phyloP scores from a whole-genome alignment of 2,888 invertebrate genomes.

The Eilema depressum region DNA sequence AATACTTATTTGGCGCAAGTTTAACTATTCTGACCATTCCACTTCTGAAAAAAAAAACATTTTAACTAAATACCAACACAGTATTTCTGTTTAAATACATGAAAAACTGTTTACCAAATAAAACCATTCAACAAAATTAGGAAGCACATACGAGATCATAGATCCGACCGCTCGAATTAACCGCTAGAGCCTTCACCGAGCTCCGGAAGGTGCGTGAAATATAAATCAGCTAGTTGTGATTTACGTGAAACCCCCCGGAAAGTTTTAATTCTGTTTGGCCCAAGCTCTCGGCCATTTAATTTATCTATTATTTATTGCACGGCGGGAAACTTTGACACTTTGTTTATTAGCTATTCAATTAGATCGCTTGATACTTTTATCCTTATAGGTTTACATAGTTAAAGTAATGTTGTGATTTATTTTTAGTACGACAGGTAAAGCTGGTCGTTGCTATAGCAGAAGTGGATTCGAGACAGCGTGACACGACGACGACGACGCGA shows the following conservation, averaged over 20 bases:
- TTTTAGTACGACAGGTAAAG: not conserved
- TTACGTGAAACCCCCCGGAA: conserved; percentile 78
- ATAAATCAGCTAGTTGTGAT: conserved; percentile 80
- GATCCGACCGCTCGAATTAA: conserved; percentile 47
- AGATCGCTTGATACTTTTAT: conserved; percentile 59
- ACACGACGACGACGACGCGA: not conserved
- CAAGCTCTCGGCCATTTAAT: conserved; percentile 71
- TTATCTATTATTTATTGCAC: conserved; percentile 80
- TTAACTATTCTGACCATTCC: too few species aligned
- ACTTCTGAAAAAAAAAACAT: not conserved
- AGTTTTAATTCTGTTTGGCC: conserved; percentile 81
- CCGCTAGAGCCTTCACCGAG: conserved; percentile 39
- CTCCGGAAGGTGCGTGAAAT: conserved; percentile 77
- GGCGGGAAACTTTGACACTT: conserved; percentile 70
- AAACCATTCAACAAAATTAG: conserved; percentile 24
- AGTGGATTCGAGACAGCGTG: not conserved
- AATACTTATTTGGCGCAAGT: too few species aligned
- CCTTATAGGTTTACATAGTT: conserved; percentile 15
- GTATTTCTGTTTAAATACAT: too few species aligned
- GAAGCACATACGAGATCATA: conserved; percentile 38
- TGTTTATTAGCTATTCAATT: conserved; percentile 77
- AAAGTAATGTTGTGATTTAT: not conserved
- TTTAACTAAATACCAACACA: not conserved
- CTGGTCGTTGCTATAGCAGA: not conserved
- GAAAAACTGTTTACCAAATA: conserved; percentile 3